These are phyloP conservation scores for Vireo griseus DNA, from an alignment of 2,797 vertebrate genomes.

Conservation along the genomic window DNA sequence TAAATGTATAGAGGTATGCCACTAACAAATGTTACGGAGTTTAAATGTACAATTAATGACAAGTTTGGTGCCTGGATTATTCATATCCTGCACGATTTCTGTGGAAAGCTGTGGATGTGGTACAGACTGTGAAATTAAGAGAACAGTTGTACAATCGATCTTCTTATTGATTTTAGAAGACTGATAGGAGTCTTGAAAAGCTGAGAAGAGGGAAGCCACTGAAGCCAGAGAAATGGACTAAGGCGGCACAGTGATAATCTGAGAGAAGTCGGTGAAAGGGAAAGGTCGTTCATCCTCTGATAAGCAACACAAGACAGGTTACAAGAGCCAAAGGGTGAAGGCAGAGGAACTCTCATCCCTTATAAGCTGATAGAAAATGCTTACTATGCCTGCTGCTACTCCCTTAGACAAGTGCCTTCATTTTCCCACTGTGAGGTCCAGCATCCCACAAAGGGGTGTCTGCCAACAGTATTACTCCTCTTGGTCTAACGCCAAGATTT, in stretches of 20 bases:
- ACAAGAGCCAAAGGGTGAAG: background rate
- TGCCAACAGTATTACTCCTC: background rate
- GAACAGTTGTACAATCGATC: constrained; percentile 6
- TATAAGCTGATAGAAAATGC: background rate
- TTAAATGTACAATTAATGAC: background rate
- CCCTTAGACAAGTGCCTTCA: background rate
- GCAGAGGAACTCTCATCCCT: background rate
- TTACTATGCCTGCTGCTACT: background rate
- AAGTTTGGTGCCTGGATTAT: background rate
- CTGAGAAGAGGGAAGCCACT: background rate
- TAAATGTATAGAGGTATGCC: background rate
- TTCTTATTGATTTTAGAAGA: constrained; percentile 15
- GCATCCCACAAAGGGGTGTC: background rate
- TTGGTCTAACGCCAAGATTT: background rate
- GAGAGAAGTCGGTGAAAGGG: background rate
- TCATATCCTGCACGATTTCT: background rate
- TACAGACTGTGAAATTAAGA: constrained; percentile 19
- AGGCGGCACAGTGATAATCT: background rate
- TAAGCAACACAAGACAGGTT: background rate
- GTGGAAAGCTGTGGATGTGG: background rate
- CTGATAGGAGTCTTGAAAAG: background rate
- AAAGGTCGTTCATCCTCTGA: background rate
- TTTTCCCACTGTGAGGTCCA: background rate
- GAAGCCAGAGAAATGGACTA: background rate
- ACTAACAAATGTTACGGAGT: background rate